Evolutionary conservation across 2,888 invertebrate genomes (phyloP), one percentile per base, ranked within the genome.

Genomic region (Trachelus iudaicus): DNA sequence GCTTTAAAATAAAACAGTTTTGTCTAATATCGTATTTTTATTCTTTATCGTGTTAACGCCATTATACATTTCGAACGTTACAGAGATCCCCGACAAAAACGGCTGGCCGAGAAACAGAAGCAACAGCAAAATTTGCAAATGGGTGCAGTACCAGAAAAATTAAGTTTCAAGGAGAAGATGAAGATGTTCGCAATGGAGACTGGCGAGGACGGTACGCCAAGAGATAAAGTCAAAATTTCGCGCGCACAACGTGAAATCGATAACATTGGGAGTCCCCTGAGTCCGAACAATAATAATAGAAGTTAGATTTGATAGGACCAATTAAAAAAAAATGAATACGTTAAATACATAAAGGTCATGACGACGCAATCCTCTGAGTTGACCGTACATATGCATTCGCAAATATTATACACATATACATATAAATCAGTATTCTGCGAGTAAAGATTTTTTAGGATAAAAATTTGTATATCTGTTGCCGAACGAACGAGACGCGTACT

Each of bases 121-220:
- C 93, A 92, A 11, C 94, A 94, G 81, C 94, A 95, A 84, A 94
- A 94, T 85, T 94, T 93, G 80, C 93, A 93, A 85, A 92, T 93
- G 83, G 94, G 96, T 77, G 94, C 95, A 78, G 94, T 97, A 81
- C 97, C 97, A 3, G 98, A 99, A 91, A 97, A 98, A 88, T 94
- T 99, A 81, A 97, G 97, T 79, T 99, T 99, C 93, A 96, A 98
- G 91, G 99, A 99, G 92, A 99, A 99, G 93, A 99, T 99, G 98
- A 98, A 98, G 93, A 98, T 99, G 97, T 99, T 99, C 93, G 99
- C 99, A 73, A 95, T 97, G 92, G 98, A 99, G 93, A 96, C 98
- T 23, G 99, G 99, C 71, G 98, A 98, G 90, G 95, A 96, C 87
- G 95, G 96, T 89, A 97, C 98, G 81, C 98, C 98, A 83, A 96